Percentiles rank a stretch among this genome's conserved stretches.
phyloP scores from a whole-genome alignment of 2,888 invertebrate species.

The Rhagophthalmus giganteus region DNA sequence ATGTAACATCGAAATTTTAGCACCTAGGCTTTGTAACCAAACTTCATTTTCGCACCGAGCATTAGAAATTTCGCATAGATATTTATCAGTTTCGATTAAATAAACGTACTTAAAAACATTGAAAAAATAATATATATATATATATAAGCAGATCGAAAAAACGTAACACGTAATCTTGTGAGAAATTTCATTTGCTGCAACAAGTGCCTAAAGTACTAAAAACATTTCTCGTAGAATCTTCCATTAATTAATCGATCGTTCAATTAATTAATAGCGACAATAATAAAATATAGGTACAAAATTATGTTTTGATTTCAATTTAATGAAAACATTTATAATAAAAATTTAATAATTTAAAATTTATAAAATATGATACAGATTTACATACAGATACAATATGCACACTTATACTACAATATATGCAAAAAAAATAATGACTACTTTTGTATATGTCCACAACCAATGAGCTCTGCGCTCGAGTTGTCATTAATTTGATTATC shows the following conservation, averaged over 20 bases:
- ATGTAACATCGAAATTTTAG: conserved; percentile 8
- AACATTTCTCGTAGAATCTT: conserved; percentile 8
- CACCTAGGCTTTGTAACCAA: conserved; percentile 30
- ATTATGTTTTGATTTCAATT: conserved; percentile 42
- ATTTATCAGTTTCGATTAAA: conserved; percentile 10
- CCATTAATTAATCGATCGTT: conserved; percentile 9
- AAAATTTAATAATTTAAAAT: conserved; percentile 55
- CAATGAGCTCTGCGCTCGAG: conserved; percentile 35
- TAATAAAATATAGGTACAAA: conserved; percentile 44
- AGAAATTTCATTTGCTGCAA: conserved; percentile 23
- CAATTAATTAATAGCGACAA: conserved; percentile 29
- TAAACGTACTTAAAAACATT: not conserved
- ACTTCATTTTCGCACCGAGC: conserved; percentile 20
- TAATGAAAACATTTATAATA: conserved; percentile 41
- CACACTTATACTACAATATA: conserved; percentile 47
- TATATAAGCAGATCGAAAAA: conserved; percentile 17
- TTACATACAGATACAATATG: conserved; percentile 46
- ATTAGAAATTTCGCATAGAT: conserved; percentile 26
- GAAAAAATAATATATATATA: conserved; percentile 4
- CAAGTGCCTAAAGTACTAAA: conserved; percentile 26
- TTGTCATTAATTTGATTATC: conserved; percentile 48
- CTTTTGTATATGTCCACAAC: conserved; percentile 49
- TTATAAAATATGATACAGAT: conserved; percentile 55
- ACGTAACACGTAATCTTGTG: conserved; percentile 15
- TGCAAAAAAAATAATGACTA: conserved; percentile 55